Conservation (phyloP, 2,113 vertebrate species). For the Ariopsis seemanni region DNA sequence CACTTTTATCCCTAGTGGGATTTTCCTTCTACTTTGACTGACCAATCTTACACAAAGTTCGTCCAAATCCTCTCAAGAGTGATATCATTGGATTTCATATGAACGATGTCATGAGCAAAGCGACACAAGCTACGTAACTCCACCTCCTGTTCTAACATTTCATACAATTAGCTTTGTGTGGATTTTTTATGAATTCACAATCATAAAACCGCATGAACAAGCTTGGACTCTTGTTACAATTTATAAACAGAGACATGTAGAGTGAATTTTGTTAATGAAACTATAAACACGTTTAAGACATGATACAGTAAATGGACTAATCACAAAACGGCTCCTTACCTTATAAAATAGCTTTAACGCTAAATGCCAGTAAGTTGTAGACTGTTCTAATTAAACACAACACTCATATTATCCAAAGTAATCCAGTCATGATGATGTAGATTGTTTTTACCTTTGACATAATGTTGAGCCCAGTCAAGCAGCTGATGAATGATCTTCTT, state of each 20-base stretch:
- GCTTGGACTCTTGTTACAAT: not conserved
- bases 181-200: not conserved
- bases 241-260: not conserved
- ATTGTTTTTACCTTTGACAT: slow-evolving; percentile 19
- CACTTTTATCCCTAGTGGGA: not conserved
- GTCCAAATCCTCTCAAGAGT: not conserved
- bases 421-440: not conserved
- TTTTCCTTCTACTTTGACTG: not conserved
- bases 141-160: not conserved
- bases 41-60: not conserved
- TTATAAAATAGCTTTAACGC: not conserved
- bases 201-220: not conserved
- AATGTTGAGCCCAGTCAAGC: not conserved
- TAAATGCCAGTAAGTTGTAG: not conserved
- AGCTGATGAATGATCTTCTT: slow-evolving; percentile 18
- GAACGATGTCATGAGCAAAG: not conserved
- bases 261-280: not conserved
- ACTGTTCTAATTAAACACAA: not conserved
- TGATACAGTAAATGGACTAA: not conserved
- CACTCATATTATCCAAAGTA: not conserved
- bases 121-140: not conserved
- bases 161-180: not conserved
- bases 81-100: not conserved
- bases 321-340: not conserved
- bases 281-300: not conserved